A percentile compares a stretch with the other conserved stretches of the same genome.
These are phyloP conservation scores for Lithophane ornitopus DNA, from an alignment of 2,888 invertebrate genomes.

Conservation along the genomic window DNA sequence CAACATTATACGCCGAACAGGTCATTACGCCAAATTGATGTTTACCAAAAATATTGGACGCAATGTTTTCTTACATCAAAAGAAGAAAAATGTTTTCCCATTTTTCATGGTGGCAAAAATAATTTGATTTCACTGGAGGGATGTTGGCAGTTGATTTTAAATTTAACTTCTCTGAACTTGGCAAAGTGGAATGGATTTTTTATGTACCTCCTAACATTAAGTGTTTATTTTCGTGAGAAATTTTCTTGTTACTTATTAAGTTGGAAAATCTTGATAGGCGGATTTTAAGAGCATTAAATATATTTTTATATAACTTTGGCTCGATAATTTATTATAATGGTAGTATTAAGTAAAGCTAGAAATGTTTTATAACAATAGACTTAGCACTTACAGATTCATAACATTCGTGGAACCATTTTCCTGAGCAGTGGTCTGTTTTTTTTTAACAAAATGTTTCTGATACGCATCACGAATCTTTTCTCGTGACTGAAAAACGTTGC, in stretches of 20 bases:
- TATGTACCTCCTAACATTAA: constrained; percentile 80
- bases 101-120: constrained; percentile 85
- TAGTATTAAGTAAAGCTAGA: constrained; percentile 16
- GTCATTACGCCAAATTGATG: constrained; percentile 81
- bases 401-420: not conserved
- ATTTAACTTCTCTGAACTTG: constrained; percentile 83
- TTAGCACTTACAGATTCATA: not conserved
- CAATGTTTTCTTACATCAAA: constrained; percentile 84
- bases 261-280: constrained; percentile 57
- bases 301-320: constrained; percentile 14
- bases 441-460: not conserved
- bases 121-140: constrained; percentile 86
- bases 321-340: constrained; percentile 18
- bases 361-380: constrained; percentile 19
- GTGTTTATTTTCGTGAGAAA: constrained; percentile 78
- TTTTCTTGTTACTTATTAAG: constrained; percentile 68
- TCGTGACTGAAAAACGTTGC: not conserved
- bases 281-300: constrained; percentile 47
- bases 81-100: constrained; percentile 82
- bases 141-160: constrained; percentile 85
- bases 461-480: not conserved
- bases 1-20: constrained; percentile 73
- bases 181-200: constrained; percentile 83
- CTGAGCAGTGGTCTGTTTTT: not conserved
- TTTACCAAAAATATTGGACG: constrained; percentile 80